A percentile compares a stretch with the other conserved stretches of the same genome.
These are phyloP conservation scores for Pilophorus perplexus DNA, from an alignment of 2,888 invertebrate species.

Conservation along the genomic window DNA sequence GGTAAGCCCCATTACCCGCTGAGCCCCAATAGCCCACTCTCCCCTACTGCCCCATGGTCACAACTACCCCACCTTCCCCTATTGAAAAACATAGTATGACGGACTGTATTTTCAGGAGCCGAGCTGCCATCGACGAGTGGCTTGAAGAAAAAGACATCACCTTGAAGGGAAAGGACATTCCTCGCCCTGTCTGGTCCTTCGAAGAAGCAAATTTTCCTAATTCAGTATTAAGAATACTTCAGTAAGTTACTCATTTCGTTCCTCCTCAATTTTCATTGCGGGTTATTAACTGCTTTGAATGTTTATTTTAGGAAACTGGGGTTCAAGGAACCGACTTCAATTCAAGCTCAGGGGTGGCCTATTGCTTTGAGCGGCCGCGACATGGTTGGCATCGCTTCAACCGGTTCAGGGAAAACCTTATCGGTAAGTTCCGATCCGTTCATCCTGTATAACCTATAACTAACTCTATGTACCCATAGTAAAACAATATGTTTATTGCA, in stretches of 20 bases:
- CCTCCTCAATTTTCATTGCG: neutral
- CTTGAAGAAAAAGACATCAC: slow-evolving; percentile 80
- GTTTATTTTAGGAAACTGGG: slow-evolving; percentile 67
- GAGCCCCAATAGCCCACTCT: no score
- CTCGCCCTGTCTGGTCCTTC: slow-evolving; percentile 85
- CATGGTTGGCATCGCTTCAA: slow-evolving; percentile 94
- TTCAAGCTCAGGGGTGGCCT: slow-evolving; percentile 96
- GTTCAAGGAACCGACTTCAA: slow-evolving; percentile 87
- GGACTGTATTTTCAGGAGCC: slow-evolving; percentile 53
- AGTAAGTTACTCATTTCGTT: slow-evolving; percentile 49
- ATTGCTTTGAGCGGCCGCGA: slow-evolving; percentile 88
- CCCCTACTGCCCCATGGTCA: neutral
- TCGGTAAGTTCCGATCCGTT: slow-evolving; percentile 55
- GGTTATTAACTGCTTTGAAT: slow-evolving; percentile 11
- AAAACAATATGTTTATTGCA: no score
- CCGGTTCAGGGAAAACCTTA: slow-evolving; percentile 87
- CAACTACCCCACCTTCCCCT: neutral
- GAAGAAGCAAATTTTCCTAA: slow-evolving; percentile 85
- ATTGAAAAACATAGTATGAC: no score
- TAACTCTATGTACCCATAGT: no score
- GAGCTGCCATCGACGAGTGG: slow-evolving; percentile 71
- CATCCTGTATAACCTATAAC: no score
- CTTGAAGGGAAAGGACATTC: slow-evolving; percentile 77
- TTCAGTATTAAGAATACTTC: slow-evolving; percentile 69
- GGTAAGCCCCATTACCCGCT: no score